These are phyloP conservation scores for Denticeps clupeoides DNA, from an alignment of 2,797 vertebrate species.

Conservation along the genomic window DNA sequence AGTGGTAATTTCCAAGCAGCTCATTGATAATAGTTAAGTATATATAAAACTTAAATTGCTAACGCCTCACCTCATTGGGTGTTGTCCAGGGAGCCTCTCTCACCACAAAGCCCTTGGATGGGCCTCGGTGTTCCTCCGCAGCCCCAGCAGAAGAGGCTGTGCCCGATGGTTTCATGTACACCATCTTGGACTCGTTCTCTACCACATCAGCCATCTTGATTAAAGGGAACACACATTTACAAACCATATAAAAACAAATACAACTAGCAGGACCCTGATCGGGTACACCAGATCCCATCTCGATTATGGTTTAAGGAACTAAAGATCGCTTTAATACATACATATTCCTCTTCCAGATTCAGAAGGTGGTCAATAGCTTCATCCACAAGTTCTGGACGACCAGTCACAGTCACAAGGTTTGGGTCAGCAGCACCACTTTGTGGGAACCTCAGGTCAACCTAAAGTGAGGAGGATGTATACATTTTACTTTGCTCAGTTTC, in stretches of 20 bases:
- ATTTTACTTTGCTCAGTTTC: neutral
- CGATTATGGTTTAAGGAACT: no score
- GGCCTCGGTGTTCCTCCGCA: slow-evolving; percentile 74
- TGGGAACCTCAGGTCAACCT: slow-evolving; percentile 97
- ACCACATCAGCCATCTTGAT: slow-evolving; percentile 80
- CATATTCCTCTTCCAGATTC: slow-evolving; percentile 95
- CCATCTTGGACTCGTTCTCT: slow-evolving; percentile 86
- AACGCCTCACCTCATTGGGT: slow-evolving; percentile 69
- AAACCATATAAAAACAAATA: neutral
- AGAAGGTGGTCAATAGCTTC: slow-evolving; percentile 97
- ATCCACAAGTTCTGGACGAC: slow-evolving; percentile 91
- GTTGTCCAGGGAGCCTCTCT: slow-evolving; percentile 92
- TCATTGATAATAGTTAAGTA: neutral
- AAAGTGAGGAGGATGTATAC: neutral
- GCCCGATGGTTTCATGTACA: slow-evolving; percentile 75
- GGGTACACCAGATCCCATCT: no score
- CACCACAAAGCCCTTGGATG: slow-evolving; percentile 95
- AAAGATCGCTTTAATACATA: no score
- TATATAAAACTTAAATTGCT: neutral
- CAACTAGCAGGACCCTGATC: no score
- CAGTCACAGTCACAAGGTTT: slow-evolving; percentile 86
- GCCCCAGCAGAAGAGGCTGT: slow-evolving; percentile 39
- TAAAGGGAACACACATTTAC: neutral
- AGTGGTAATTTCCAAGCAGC: no score
- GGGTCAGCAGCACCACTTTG: slow-evolving; percentile 87